Percentiles rank a stretch among this genome's conserved stretches.
Conservation (phyloP, 2,888 invertebrate species). For the Rotaria socialis region DNA sequence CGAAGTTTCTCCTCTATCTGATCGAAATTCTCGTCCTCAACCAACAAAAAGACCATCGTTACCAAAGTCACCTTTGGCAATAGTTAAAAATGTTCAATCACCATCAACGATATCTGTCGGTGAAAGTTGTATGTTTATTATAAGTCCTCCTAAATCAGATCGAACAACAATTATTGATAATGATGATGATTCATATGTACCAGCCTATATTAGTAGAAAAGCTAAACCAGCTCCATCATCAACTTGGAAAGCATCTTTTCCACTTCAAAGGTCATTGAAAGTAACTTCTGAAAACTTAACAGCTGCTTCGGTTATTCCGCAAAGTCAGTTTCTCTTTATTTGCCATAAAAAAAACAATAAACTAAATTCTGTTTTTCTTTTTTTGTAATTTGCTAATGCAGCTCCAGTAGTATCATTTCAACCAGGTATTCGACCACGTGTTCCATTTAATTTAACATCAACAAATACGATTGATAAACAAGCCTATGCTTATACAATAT, state of each 20-base stretch:
- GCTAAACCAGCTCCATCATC: background rate
- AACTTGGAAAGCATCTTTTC: background rate
- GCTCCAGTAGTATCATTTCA: background rate
- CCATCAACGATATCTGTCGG: background rate
- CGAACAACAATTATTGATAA: background rate
- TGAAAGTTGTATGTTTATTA: conserved; percentile 9
- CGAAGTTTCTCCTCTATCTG: background rate
- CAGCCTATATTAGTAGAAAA: conserved; percentile 12
- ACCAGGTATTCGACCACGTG: background rate
- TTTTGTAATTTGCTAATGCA: background rate
- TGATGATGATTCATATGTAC: conserved; percentile 8
- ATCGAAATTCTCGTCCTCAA: background rate
- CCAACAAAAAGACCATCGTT: background rate
- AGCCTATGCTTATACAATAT: background rate
- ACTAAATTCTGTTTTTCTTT: background rate
- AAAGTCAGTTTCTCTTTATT: background rate
- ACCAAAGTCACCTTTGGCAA: background rate
- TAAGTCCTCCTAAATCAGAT: background rate
- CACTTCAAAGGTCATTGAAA: background rate
- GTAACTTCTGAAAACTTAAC: background rate
- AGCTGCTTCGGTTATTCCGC: background rate
- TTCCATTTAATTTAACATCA: conserved; percentile 29
- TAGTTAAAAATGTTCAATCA: background rate
- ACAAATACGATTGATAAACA: conserved; percentile 29
- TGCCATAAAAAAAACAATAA: background rate